Conservation (phyloP, 2,797 vertebrate species). For the Galago senegalensis region DNA sequence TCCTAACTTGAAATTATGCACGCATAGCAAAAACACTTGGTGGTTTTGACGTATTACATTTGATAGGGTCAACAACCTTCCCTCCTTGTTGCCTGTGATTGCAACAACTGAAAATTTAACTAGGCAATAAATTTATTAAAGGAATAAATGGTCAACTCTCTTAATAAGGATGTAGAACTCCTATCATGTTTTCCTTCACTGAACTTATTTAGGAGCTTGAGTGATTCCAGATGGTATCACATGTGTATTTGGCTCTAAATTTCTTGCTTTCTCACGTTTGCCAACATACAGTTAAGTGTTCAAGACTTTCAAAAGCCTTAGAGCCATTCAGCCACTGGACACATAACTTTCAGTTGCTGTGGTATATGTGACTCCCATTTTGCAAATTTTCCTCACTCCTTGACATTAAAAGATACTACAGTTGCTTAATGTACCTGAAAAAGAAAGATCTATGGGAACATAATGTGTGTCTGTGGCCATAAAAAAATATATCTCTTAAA, state of each 20-base stretch:
- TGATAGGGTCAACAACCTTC: constrained; percentile 6
- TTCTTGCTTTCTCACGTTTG: constrained; percentile 15
- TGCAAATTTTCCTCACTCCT: constrained; percentile 23
- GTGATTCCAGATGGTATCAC: constrained; percentile 56
- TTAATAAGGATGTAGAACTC: constrained; percentile 49
- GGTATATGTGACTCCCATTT: neutral
- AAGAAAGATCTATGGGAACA: neutral
- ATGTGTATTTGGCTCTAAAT: neutral
- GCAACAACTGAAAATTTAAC: constrained; percentile 50
- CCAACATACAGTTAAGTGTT: neutral
- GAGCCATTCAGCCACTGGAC: neutral
- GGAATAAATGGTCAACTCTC: constrained; percentile 58
- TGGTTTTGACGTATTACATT: constrained; percentile 44
- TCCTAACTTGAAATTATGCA: constrained; percentile 51
- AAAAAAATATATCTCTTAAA: neutral
- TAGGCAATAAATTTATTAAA: constrained; percentile 59
- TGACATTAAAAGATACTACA: neutral
- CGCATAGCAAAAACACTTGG: neutral
- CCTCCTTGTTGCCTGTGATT: constrained; percentile 39
- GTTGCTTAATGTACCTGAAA: constrained; percentile 1
- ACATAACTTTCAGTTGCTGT: neutral
- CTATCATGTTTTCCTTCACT: constrained; percentile 39
- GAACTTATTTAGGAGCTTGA: constrained; percentile 54
- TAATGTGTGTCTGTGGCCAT: neutral
- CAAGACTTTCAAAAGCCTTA: neutral